phyloP scores from a whole-genome alignment of 1,140 invertebrate genomes.

The Drosophila funebris region DNA sequence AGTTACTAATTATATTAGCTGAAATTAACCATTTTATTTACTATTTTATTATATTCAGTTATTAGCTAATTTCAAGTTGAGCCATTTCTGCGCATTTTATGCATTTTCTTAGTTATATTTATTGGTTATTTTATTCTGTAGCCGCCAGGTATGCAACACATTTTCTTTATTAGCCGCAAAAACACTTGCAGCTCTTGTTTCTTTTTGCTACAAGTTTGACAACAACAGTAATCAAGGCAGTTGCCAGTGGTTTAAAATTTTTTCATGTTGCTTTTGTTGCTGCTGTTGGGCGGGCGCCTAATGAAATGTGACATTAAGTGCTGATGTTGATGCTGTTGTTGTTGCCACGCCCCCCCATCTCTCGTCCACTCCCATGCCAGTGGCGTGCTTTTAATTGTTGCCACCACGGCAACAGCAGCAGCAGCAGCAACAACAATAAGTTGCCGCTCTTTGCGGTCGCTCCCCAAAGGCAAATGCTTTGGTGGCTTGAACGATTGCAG shows the following conservation, averaged over 20 bases:
- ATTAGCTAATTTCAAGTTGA: not conserved
- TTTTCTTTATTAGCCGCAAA: conserved; percentile 74
- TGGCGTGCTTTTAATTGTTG: conserved; percentile 73
- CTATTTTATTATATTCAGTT: not conserved
- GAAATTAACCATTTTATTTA: not conserved
- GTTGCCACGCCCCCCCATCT: conserved; percentile 52
- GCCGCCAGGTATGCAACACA: conserved; percentile 69
- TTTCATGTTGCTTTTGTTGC: not conserved
- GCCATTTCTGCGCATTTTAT: not conserved
- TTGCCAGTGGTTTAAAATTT: not conserved
- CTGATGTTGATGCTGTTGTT: conserved; percentile 58
- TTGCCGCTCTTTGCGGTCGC: conserved; percentile 39
- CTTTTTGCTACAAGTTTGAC: not conserved
- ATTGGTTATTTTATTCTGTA: not conserved
- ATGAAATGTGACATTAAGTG: conserved; percentile 78
- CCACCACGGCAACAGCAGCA: conserved; percentile 36
- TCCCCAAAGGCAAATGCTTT: conserved; percentile 45
- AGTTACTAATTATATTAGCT: not conserved
- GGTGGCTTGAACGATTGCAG: not conserved
- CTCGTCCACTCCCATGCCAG: not conserved
- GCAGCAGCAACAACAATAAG: conserved; percentile 36
- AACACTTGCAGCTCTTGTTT: conserved; percentile 33
- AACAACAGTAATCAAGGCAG: conserved; percentile 13
- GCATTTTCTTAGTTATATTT: not conserved
- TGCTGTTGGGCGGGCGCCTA: conserved; percentile 18